Base-by-base conservation (phyloP, 1,140 invertebrate genomes). In the Drosophila ohnishii region DNA sequence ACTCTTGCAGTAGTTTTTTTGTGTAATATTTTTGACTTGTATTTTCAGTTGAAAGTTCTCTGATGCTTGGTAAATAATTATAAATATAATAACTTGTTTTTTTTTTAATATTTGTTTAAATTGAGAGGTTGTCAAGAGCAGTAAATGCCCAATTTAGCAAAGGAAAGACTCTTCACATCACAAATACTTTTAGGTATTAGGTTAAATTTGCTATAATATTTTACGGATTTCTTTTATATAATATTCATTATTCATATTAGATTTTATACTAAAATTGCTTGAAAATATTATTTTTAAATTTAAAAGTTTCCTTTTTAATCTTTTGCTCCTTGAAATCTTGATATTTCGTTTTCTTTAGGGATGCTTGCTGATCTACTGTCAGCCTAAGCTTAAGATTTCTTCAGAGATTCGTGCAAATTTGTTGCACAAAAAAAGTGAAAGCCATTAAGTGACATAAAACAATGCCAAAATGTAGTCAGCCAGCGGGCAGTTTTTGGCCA, bases 341-440 rank as follows among this genome's bases (percentile, higher is more conserved):
- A 44, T 6, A 22, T 44, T 13, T 22, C 11, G 2, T 1, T 45
- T 45, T 45, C 1, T 22, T 13, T 22, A 8, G 10, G 2, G n/a
- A 32, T 48, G 14, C 25, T 13, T 32, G 5, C n/a, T 16, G 10
- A 50, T 32, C 9, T 19, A 5, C 8, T 8, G 3, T 11, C n/a
- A 16, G n/a, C 1, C 19, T 51, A 19, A 34, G n/a, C 19, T 13
- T 22, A 22, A 5, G 48, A 34, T 34, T 51, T 51, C 30, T 2
- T 19, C 58, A 22, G 51, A 35, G 32, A 16, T 35, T 72, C 22
- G 45, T 59, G 65, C 69, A 35, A 72, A 60, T 73, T 62, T 74
- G 65, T 39, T 55, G 70, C 47, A 62, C 58, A 74, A 74, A 32
- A 37, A 50, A 53, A 74, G 71, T 74, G 71, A 74, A 74, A 74